Base-by-base conservation (phyloP, 1,140 invertebrate species). In the Temnothorax longispinosus region DNA sequence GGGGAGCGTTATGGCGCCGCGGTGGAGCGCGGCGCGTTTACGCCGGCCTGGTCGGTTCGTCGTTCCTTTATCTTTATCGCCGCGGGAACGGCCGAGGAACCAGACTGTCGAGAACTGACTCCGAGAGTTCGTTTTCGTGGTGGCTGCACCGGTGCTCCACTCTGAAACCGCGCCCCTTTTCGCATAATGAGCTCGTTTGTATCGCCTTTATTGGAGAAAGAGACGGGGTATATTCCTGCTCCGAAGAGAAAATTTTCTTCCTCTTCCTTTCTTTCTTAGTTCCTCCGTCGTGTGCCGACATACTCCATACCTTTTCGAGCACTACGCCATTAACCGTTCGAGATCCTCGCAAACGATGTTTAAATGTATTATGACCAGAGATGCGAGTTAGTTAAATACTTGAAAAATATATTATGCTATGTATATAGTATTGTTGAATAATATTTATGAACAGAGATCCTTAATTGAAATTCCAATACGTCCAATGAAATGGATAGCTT, bases 171-270 rank as follows among this genome's bases (percentile, higher is more conserved):
- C 74, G 58, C 60, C 58, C 58, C 58, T 32, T 84, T 77, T 35
- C 47, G 82, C 47, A 89, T 89, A 89, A 89, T 85, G 72, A 89
- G 74, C 88, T 82, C 86, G 87, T 89, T 89, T 89, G 80, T 88
- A 87, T 78, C 81, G 78, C 86, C 44, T 69, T 88, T 89, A 88
- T 85, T 85, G 87, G 67, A 52, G 78, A 85, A 85, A 60, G 65
- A 41, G 38, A 71, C 38, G 32, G 47, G 64, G 32, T 74, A 74
- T 82, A 82, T 82, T 82, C 78, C 21, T 41, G 52, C 41, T n/a
- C 54, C 18, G 67, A 82, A 65, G 32, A 38, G 80, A 67, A 35
- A 85, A 85, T 85, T 77, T 78, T 85, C 74, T 75, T 75, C 71
- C 71, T 82, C 47, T 47, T 76, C 15, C 60, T 52, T 65, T 44